phyloP scores from a whole-genome alignment of 1,140 invertebrate species.

The Drosophila asahinai region DNA sequence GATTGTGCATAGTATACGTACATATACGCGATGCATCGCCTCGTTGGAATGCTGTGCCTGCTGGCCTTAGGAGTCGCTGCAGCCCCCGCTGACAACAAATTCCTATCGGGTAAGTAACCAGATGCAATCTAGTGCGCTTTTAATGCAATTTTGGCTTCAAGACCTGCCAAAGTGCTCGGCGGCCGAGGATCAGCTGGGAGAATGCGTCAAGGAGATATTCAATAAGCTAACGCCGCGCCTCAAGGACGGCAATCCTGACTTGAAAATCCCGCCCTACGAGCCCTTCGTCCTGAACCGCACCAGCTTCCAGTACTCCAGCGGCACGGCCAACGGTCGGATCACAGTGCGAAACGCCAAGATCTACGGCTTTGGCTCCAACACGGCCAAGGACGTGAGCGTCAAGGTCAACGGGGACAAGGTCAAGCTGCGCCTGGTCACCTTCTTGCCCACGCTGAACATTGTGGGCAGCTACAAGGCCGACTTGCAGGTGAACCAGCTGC shows the following conservation, averaged over 20 bases:
- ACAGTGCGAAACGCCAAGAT: constrained; percentile 61
- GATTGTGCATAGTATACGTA: neutral
- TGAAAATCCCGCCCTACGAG: constrained; percentile 75
- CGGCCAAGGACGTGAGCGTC: constrained; percentile 43
- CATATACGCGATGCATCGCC: constrained; percentile 36
- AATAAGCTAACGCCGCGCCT: constrained; percentile 58
- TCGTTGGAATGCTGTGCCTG: constrained; percentile 44
- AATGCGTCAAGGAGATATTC: constrained; percentile 66
- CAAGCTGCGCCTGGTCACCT: constrained; percentile 34
- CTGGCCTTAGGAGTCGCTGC: constrained; percentile 25
- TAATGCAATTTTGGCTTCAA: neutral
- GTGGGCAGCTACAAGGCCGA: constrained; percentile 80
- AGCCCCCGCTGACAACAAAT: constrained; percentile 45
- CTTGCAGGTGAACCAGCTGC: constrained; percentile 70
- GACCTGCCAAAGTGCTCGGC: constrained; percentile 60
- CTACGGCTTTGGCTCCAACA: constrained; percentile 56
- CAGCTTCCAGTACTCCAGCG: constrained; percentile 68
- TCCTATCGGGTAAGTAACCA: constrained; percentile 37
- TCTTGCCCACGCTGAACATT: constrained; percentile 64
- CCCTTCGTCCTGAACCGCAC: constrained; percentile 66
- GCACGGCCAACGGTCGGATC: constrained; percentile 62
- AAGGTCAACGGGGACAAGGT: constrained; percentile 58
- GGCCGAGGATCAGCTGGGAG: constrained; percentile 52
- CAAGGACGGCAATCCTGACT: constrained; percentile 51
- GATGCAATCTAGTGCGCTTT: neutral